These are phyloP conservation scores for Tineola bisselliella DNA, from an alignment of 2,888 invertebrate genomes.

Conservation along the genomic window DNA sequence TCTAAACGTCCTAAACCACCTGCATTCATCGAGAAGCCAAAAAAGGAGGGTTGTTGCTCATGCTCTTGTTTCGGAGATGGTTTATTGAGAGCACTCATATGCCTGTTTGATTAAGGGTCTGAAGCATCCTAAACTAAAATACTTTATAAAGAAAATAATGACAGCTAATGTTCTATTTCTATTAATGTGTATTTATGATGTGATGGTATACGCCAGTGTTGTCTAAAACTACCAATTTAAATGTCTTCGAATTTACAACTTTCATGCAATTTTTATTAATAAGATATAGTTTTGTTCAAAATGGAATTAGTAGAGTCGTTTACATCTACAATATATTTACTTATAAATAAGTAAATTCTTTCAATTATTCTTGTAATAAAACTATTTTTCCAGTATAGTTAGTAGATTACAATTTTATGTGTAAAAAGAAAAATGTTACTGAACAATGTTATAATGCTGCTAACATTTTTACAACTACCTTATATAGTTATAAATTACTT, in stretches of 20 bases:
- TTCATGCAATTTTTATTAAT: neutral
- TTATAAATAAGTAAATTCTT: neutral
- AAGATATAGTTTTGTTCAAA: neutral
- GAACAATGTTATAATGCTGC: too few species aligned
- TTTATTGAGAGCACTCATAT: slow-evolving; percentile 58
- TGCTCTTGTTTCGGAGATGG: slow-evolving; percentile 59
- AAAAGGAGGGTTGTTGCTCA: slow-evolving; percentile 49
- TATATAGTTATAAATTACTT: too few species aligned
- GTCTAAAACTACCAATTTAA: too few species aligned
- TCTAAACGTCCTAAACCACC: slow-evolving; percentile 49
- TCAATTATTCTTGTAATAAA: neutral
- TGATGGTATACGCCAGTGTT: too few species aligned
- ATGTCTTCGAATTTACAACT: neutral
- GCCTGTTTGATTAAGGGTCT: slow-evolving; percentile 59
- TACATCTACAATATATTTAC: neutral
- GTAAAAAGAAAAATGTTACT: too few species aligned
- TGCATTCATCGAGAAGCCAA: slow-evolving; percentile 44
- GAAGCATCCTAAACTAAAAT: neutral
- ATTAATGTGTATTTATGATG: neutral
- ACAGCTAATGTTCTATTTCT: neutral
- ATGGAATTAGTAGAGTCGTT: neutral
- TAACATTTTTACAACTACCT: too few species aligned
- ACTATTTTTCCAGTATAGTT: neutral
- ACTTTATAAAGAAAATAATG: neutral
- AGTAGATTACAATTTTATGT: neutral